Base-by-base conservation (phyloP, 1,140 invertebrate genomes). In the Metaphire vulgaris region DNA sequence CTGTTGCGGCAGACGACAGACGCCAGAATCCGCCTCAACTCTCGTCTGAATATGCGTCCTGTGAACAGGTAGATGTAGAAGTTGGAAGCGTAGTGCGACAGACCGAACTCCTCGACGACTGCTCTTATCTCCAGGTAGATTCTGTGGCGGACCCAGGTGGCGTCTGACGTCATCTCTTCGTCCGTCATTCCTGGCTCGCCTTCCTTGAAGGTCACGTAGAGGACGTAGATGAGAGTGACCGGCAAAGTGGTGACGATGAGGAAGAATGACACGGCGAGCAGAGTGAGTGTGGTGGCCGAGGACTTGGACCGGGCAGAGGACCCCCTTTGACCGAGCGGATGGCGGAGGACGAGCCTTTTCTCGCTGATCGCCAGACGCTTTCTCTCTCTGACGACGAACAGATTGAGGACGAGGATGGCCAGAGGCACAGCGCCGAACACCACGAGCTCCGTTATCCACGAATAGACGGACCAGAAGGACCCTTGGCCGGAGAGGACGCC, bases 31-130 rank as follows among this genome's bases (percentile, higher is more conserved):
- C 75, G 69, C 69, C 79, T 79, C 29, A 83, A 79, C 74, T 81
- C 77, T 41, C 79, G 73, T 30, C 84, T 76, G 76, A 85, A 86
- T 69, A 81, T 79, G 69, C 80, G 81, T 1, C 85, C 84, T 0
- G 84, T 85, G 2, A 81, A 75, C 68, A 81, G 83, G 72, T 86
- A 86, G 41, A 86, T 85, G 73, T 83, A 83, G 78, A 85, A 83
- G 75, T 86, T 85, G 70, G 81, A 82, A 0, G 85, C 83, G 34
- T 84, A 85, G 77, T 85, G 85, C 12, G 84, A 85, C 72, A 85
- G 73, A 26, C 82, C 83, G 26, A 86, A 79, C 75, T 83, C 83
- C 56, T 68, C 31, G 1, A 84, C 78, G 16, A 83, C 74, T 65
- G 80, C 82, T 12, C 81, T 69, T n/a, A 84, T 80, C 12, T 80